phyloP scores from a whole-genome alignment of 2,113 vertebrate genomes.

The Gallinago jamesoni region DNA sequence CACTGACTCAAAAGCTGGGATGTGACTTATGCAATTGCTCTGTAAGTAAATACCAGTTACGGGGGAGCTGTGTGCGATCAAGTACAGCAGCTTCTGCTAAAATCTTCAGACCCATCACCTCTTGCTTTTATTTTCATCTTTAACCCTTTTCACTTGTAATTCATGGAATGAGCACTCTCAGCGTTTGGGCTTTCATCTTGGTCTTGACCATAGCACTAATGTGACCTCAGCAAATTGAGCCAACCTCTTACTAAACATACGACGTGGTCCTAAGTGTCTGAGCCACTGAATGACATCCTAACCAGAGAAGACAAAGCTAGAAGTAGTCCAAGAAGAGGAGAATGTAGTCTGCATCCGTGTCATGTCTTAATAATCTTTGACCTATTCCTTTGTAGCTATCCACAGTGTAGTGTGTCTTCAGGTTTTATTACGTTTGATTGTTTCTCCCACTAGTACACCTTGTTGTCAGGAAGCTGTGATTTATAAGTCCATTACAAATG shows the following conservation, averaged over 20 bases:
- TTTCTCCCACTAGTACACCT: not conserved
- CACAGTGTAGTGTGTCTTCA: not conserved
- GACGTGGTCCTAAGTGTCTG: not conserved
- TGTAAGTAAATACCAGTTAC: not conserved
- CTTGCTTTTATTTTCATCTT: not conserved
- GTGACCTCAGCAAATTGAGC: not conserved
- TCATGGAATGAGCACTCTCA: not conserved
- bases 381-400: not conserved
- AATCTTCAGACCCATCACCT: not conserved
- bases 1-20: not conserved
- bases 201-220: not conserved
- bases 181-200: not conserved
- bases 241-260: fast-evolving
- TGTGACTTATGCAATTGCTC: not conserved
- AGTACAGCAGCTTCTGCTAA: not conserved
- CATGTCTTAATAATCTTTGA: not conserved
- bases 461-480: not conserved
- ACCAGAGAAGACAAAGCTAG: not conserved
- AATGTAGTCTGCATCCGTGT: not conserved
- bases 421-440: not conserved
- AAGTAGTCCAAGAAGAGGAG: not conserved
- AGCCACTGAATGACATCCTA: not conserved
- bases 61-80: not conserved
- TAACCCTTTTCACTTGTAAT: not conserved
- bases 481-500: not conserved